Conservation (phyloP, 2,113 vertebrate species). For the Elaphurus davidianus region DNA sequence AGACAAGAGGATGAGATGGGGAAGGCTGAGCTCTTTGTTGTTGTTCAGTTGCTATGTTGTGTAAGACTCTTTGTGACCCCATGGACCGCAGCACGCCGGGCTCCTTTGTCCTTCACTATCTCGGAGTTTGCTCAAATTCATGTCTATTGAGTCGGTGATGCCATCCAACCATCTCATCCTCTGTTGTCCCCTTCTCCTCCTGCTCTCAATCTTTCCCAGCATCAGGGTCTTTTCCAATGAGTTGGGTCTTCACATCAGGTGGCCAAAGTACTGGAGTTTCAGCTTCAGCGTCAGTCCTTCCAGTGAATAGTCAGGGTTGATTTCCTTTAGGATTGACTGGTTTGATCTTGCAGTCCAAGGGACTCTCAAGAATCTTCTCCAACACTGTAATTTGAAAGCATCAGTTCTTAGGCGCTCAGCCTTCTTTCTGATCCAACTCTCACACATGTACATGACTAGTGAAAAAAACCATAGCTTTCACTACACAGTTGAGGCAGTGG, state of each 20-base stretch:
- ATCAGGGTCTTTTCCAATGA: neutral
- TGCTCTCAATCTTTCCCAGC: neutral
- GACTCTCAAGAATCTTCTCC: neutral
- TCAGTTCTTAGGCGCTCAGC: neutral
- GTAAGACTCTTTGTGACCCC: neutral
- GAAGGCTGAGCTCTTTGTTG: neutral
- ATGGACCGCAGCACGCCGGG: neutral
- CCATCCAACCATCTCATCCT: neutral
- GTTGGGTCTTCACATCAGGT: neutral
- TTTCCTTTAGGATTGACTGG: neutral
- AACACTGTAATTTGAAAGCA: neutral
- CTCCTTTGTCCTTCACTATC: neutral
- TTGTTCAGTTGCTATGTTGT: neutral
- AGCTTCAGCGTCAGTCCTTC: neutral
- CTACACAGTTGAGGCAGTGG: neutral
- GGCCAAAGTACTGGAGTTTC: neutral
- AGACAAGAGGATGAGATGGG: neutral
- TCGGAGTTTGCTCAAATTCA: neutral
- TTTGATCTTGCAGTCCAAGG: neutral
- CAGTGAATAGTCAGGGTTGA: neutral
- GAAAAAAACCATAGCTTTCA: neutral
- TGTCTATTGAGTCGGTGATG: neutral
- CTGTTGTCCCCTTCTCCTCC: neutral
- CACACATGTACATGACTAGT: neutral
- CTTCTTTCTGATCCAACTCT: neutral